Evolutionary conservation across 2,113 vertebrate genomes (phyloP).

Genomic region (Eulemur rufifrons): DNA sequence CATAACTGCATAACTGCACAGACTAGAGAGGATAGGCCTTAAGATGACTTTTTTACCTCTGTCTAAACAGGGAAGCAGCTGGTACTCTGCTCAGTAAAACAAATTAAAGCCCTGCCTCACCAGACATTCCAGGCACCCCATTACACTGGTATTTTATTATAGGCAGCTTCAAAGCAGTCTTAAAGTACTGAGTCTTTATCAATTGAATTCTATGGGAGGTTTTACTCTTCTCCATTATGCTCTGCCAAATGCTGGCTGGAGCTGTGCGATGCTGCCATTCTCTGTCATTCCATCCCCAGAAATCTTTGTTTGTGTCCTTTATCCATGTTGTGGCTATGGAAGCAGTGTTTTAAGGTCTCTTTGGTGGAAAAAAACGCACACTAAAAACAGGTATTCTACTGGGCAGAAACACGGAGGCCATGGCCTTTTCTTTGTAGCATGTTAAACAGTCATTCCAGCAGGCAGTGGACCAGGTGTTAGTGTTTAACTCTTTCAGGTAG

Average conservation of each 20-base stretch:
- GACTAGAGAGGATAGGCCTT: slow-evolving; percentile 21
- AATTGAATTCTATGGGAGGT: slow-evolving; percentile 37
- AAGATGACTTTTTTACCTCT: slow-evolving; percentile 59
- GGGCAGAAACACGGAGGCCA: slow-evolving; percentile 38
- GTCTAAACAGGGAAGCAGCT: slow-evolving; percentile 67
- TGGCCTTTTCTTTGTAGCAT: not conserved
- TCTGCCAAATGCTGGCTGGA: slow-evolving; percentile 60
- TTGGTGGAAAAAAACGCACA: slow-evolving; percentile 17
- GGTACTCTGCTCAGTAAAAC: slow-evolving; percentile 62
- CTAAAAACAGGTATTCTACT: slow-evolving; percentile 1
- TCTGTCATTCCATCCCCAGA: slow-evolving; percentile 24
- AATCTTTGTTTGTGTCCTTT: slow-evolving; percentile 51
- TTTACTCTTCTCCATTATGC: slow-evolving; percentile 54
- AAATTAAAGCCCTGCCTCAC: slow-evolving; percentile 62
- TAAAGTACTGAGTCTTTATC: slow-evolving; percentile 68
- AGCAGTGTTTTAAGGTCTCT: slow-evolving; percentile 45
- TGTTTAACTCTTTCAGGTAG: slow-evolving; percentile 31
- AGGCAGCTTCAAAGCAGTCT: slow-evolving; percentile 52
- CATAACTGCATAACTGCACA: not conserved
- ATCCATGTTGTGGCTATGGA: not conserved
- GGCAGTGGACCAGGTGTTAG: not conserved
- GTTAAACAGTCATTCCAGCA: not conserved
- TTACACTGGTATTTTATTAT: slow-evolving; percentile 69
- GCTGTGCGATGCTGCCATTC: slow-evolving; percentile 22
- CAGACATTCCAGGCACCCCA: slow-evolving; percentile 50